Conservation (phyloP, 2,113 vertebrate genomes). For the Synchiropus splendidus region DNA sequence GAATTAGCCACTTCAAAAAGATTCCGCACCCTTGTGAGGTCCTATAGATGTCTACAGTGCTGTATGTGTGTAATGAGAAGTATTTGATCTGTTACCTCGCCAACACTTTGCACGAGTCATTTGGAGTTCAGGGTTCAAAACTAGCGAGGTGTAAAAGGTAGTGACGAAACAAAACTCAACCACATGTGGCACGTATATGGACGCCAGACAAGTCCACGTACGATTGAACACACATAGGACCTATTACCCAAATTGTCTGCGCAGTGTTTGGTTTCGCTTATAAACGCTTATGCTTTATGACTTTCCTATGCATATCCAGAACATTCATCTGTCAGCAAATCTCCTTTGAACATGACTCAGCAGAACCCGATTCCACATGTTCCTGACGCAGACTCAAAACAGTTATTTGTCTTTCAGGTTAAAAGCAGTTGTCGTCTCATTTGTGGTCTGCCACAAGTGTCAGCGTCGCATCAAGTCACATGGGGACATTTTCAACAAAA, state of each 20-base stretch:
- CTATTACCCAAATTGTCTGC: conserved; percentile 39
- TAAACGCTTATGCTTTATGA: conserved; percentile 42
- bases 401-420: conserved; percentile 35
- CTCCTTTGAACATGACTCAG: conserved; percentile 52
- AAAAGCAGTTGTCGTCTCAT: conserved; percentile 55
- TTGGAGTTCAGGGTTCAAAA: conserved; percentile 55
- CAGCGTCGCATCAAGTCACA: conserved; percentile 40
- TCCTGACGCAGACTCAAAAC: conserved; percentile 53
- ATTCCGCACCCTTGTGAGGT: too few species aligned
- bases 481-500: conserved; percentile 34
- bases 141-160: conserved; percentile 32
- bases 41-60: too few species aligned
- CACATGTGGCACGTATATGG: conserved; percentile 67
- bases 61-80: conserved; percentile 29
- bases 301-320: conserved; percentile 48
- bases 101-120: conserved; percentile 30
- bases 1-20: too few species aligned
- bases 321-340: conserved; percentile 57
- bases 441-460: conserved; percentile 57
- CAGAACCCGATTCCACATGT: conserved; percentile 66
- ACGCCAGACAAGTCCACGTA: conserved; percentile 13
- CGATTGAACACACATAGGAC: conserved; percentile 18
- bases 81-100: conserved; percentile 20
- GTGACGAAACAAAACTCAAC: conserved; percentile 62
- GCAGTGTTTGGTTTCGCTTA: conserved; percentile 49